Percentiles rank a stretch among this genome's conserved stretches.
Conservation (phyloP, 1,140 invertebrate species). For the Scaptomyza graminum region DNA sequence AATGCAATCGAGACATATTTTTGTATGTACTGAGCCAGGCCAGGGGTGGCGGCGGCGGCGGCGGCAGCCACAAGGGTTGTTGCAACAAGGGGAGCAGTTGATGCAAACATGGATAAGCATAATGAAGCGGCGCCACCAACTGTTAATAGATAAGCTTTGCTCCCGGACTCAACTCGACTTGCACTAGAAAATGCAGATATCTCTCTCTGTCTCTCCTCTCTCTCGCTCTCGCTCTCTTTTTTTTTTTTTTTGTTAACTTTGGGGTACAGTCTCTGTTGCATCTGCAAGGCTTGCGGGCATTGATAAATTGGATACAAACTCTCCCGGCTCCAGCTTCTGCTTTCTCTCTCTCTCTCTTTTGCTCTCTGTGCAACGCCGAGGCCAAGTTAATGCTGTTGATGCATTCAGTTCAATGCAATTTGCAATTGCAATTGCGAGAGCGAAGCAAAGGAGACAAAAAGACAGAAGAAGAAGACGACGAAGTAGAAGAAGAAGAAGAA, state of each 20-base stretch:
- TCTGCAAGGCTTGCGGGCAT: slow-evolving; percentile 26
- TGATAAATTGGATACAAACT: slow-evolving; percentile 47
- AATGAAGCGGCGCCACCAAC: slow-evolving; percentile 40
- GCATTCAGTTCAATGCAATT: slow-evolving; percentile 54
- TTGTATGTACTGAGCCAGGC: neutral
- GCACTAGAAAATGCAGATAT: neutral
- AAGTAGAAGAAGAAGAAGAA: slow-evolving; percentile 1
- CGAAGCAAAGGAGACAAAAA: neutral
- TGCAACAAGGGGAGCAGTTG: neutral
- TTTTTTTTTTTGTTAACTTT: neutral
- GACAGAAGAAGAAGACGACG: slow-evolving; percentile 10
- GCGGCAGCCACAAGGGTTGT: slow-evolving; percentile 25
- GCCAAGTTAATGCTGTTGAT: slow-evolving; percentile 21
- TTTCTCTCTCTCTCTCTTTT: neutral
- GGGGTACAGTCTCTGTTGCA: slow-evolving; percentile 46
- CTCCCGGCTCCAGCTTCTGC: slow-evolving; percentile 5
- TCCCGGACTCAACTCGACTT: neutral
- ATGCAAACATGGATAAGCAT: slow-evolving; percentile 22
- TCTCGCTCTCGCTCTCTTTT: neutral
- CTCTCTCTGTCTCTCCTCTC: neutral
- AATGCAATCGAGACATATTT: slow-evolving; percentile 68
- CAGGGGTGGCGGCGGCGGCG: slow-evolving; percentile 2
- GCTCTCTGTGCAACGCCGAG: slow-evolving; percentile 17
- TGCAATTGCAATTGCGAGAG: slow-evolving; percentile 43
- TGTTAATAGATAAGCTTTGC: slow-evolving; percentile 30